phyloP scores from a whole-genome alignment of 1,140 invertebrate species.

The Bombus ignitus region DNA sequence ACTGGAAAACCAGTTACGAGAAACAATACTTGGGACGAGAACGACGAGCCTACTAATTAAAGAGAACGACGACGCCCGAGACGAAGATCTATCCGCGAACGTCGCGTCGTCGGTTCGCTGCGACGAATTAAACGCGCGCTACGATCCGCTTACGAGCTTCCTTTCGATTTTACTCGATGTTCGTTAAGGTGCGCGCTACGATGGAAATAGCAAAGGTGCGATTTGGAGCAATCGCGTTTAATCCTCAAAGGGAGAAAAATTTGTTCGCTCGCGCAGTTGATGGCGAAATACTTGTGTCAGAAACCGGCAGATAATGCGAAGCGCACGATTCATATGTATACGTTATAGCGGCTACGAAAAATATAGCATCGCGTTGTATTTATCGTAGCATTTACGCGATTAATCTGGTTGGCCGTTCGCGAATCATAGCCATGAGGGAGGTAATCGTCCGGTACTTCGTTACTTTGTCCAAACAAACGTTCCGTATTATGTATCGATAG shows the following conservation, averaged over 20 bases:
- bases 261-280: not conserved
- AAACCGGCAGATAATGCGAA: no score
- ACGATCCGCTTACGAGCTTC: no score
- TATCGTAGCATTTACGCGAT: no score
- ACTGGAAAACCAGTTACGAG: constrained; percentile 32
- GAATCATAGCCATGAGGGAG: not conserved
- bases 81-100: not conserved
- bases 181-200: not conserved
- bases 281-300: not conserved
- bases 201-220: not conserved
- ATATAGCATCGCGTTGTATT: no score
- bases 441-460: not conserved
- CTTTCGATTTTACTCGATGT: not conserved
- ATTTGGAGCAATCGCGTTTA: not conserved
- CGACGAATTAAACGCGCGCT: constrained; percentile 1
- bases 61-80: constrained; percentile 1
- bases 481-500: not conserved
- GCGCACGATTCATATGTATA: no score
- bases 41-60: constrained; percentile 39
- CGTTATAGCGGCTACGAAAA: no score
- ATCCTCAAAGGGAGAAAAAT: constrained; percentile 2
- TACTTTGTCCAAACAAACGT: not conserved
- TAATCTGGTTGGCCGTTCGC: not conserved
- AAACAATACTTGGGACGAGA: constrained; percentile 39
- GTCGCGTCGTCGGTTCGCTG: not conserved